Conservation (phyloP, 2,113 vertebrate genomes). For the Hucho hucho region DNA sequence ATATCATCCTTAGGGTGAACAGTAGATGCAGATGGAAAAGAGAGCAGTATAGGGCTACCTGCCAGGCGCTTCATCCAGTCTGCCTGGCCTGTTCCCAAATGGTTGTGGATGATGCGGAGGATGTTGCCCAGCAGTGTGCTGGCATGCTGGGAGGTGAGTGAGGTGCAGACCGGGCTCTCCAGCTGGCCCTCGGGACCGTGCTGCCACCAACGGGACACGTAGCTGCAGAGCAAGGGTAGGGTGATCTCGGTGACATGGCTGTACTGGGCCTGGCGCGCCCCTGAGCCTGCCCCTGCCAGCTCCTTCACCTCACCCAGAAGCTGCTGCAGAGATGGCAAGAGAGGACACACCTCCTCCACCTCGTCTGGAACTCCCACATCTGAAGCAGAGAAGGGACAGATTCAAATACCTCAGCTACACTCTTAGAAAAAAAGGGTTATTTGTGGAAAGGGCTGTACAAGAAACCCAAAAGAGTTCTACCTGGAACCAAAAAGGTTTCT, state of each 20-base stretch:
- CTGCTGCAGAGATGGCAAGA: conserved; percentile 84
- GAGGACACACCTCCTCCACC: conserved; percentile 79
- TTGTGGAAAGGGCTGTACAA: not conserved
- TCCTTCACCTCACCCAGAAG: conserved; percentile 86
- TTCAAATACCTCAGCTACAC: not conserved
- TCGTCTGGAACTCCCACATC: conserved; percentile 76
- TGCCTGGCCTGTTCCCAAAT: conserved; percentile 88
- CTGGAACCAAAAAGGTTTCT: too few species aligned
- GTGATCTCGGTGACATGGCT: conserved; percentile 87
- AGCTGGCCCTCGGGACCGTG: conserved; percentile 74
- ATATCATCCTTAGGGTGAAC: too few species aligned
- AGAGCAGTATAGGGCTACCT: conserved; percentile 66
- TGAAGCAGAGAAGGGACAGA: conserved; percentile 33
- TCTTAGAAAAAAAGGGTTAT: not conserved
- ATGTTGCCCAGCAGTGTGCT: conserved; percentile 88
- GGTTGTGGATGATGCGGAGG: conserved; percentile 86
- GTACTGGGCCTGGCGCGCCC: conserved; percentile 84
- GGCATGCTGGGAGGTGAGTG: conserved; percentile 81
- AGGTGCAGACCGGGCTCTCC: conserved; percentile 73
- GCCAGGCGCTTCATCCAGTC: conserved; percentile 93
- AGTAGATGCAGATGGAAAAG: not conserved
- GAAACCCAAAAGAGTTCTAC: too few species aligned
- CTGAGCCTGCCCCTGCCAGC: conserved; percentile 76
- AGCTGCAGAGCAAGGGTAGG: conserved; percentile 90
- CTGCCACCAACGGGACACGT: conserved; percentile 87